Evolutionary conservation across 2,888 invertebrate genomes (phyloP).

Genomic region (Sminthurides aquaticus): DNA sequence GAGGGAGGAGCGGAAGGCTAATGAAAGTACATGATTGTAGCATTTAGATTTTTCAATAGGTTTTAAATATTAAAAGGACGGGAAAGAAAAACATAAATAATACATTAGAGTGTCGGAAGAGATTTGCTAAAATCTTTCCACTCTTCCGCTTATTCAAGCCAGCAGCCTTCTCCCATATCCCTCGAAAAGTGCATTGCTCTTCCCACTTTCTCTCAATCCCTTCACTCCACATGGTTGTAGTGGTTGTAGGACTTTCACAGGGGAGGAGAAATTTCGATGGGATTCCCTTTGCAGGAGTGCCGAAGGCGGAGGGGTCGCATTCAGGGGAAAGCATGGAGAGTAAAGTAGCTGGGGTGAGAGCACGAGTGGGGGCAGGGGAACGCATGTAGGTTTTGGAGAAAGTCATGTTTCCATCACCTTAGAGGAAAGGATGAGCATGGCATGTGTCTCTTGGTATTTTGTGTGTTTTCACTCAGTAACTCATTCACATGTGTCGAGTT

Average conservation of each 20-base stretch:
- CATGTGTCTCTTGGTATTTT: background rate
- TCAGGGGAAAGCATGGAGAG: too few species aligned
- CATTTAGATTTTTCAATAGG: conserved; percentile 12
- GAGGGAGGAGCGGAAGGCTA: too few species aligned
- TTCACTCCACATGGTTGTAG: too few species aligned
- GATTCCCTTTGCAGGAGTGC: too few species aligned
- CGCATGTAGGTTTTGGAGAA: too few species aligned
- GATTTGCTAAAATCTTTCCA: conserved; percentile 1
- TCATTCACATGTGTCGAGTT: background rate
- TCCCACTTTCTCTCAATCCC: too few species aligned
- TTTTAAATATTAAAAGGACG: conserved; percentile 8
- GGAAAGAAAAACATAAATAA: conserved; percentile 13
- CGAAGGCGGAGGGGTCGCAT: too few species aligned
- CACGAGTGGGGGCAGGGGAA: too few species aligned
- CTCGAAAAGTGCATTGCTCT: too few species aligned
- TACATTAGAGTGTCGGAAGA: conserved; percentile 12
- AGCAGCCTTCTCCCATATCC: background rate
- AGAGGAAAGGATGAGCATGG: background rate
- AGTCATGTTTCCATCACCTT: background rate
- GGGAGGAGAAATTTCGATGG: too few species aligned
- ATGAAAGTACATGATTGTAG: conserved; percentile 9
- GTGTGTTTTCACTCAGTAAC: background rate
- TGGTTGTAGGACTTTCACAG: too few species aligned
- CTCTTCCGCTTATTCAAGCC: background rate
- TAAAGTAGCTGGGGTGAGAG: too few species aligned